Conservation (phyloP, 2,113 vertebrate genomes). For the Zapornia atra region DNA sequence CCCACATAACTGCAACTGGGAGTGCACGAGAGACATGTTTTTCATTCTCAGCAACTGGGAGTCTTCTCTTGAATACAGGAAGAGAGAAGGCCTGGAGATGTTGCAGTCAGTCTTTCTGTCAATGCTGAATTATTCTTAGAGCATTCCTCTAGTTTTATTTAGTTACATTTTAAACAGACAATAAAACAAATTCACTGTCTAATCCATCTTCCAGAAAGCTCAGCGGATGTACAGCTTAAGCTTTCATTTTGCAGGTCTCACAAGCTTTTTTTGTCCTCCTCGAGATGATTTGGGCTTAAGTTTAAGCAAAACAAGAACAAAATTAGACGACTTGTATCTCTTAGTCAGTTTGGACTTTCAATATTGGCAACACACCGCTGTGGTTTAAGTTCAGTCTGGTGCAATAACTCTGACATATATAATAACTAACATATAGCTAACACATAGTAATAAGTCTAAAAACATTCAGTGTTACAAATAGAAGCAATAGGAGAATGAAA, state of each 20-base stretch:
- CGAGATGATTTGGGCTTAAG: background rate
- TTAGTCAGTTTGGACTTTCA: background rate
- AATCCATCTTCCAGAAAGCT: background rate
- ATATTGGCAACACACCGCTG: background rate
- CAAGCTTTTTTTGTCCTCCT: background rate
- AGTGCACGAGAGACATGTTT: background rate
- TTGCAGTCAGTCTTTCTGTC: background rate
- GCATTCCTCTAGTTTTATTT: background rate
- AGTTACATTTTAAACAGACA: background rate
- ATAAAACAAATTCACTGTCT: background rate
- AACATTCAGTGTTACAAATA: background rate
- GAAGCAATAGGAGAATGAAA: background rate
- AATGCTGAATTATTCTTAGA: background rate
- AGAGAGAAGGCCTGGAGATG: background rate
- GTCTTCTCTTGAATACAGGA: background rate
- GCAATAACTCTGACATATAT: background rate
- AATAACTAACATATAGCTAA: background rate
- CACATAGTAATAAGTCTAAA: background rate
- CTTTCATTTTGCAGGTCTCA: background rate
- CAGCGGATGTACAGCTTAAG: background rate
- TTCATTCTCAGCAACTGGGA: background rate
- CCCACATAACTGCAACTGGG: background rate
- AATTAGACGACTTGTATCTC: background rate
- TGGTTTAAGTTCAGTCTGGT: constrained; percentile 20
- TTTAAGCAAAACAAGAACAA: background rate